Base-by-base conservation (phyloP, 2,888 invertebrate species). In the Heterodera filipjevi region DNA sequence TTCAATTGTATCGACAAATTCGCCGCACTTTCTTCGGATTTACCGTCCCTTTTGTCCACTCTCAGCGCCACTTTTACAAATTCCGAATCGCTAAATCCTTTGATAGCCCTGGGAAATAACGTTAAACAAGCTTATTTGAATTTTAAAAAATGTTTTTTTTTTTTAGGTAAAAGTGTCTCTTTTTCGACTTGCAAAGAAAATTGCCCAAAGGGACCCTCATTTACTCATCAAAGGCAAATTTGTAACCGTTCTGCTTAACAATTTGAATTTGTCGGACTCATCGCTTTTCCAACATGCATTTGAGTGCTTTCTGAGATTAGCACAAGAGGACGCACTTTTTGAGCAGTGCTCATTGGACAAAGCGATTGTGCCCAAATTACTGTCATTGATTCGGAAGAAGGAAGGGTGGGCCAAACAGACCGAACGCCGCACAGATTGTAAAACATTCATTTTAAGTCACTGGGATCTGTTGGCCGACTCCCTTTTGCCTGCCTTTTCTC, bases 331-430 rank as follows among this genome's bases (percentile, higher is more conserved):
- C 8, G 71, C 79, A 19, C 82, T 84, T 73, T 81, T 76, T 68
- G 76, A 81, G 44, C 81, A 80, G 46, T 77, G 81, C 68, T 81
- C 82, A 14, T 68, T 85, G 16, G 80, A 82, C 71, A 86, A 85
- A 70, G 80, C 83, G 35, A 79, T 86, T 16, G 77, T 84, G 14
- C 84, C 85, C 1, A 80, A 83, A 46, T 44, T 86, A 19, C 76
- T 84, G 14, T 79, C 82, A n/a, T 80, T 85, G 44, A 78, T 85
- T 49, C 80, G 86, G 16, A 84, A 82, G 77, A 86, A 86, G 77
- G 79, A 79, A 74, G 33, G 44, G 82, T 83, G 66, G 10, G 68
- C 30, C 16, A n/a, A n/a, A n/a, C n/a, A n/a, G n/a, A 19, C 10
- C 27, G 12, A 32, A 32, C n/a, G 12, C 68, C 30, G 30, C 10